These are phyloP conservation scores for Orthosia gracilis DNA, from an alignment of 2,888 invertebrate genomes.

Conservation along the genomic window DNA sequence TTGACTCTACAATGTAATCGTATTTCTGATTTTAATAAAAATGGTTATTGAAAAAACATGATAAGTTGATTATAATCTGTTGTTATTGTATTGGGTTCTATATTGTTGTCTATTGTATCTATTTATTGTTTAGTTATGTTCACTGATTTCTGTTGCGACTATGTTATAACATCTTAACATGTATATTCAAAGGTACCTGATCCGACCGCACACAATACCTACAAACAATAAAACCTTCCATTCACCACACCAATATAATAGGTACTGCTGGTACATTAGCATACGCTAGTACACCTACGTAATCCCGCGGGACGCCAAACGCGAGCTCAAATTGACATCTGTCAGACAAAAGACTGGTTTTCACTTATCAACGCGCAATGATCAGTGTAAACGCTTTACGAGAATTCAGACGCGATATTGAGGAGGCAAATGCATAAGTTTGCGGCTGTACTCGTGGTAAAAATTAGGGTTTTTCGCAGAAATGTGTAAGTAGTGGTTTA, in stretches of 20 bases:
- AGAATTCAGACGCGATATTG: conserved; percentile 18
- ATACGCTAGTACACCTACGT: conserved; percentile 8
- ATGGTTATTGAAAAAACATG: no score
- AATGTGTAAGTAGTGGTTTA: background rate
- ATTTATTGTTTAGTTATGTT: no score
- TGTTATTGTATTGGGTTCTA: no score
- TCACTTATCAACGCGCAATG: conserved; percentile 30
- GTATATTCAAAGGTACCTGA: background rate
- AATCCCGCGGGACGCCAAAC: conserved; percentile 4
- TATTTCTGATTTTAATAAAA: background rate
- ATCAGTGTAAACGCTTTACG: conserved; percentile 21
- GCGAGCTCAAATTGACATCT: conserved; percentile 34
- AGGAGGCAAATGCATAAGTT: conserved; percentile 2
- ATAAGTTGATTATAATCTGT: no score
- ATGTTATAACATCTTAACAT: background rate
- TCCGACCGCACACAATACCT: background rate
- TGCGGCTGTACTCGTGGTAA: background rate
- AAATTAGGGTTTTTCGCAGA: background rate
- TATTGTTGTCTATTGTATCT: no score
- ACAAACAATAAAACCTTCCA: background rate
- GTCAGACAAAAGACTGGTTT: conserved; percentile 34
- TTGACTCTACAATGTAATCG: background rate
- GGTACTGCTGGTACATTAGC: conserved; percentile 8
- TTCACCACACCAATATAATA: background rate
- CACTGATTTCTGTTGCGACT: no score